Evolutionary conservation across 2,113 vertebrate genomes (phyloP).

Genomic region (Pelvicachromis taeniatus): DNA sequence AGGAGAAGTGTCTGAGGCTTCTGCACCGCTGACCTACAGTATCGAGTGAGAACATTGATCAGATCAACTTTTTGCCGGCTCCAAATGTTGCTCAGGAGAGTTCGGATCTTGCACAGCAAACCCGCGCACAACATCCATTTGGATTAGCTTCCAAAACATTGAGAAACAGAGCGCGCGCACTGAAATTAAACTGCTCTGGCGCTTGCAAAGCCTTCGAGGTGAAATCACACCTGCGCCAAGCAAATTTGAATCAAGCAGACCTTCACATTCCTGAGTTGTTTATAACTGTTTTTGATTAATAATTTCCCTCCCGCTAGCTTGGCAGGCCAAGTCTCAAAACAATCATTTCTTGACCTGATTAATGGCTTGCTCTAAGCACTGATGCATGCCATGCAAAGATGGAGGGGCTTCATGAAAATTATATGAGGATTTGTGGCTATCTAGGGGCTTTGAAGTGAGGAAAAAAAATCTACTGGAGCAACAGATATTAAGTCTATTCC

Average conservation of each 20-base stretch:
- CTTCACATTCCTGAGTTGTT: constrained; percentile 33
- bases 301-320: not conserved
- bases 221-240: constrained; percentile 8
- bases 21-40: not conserved
- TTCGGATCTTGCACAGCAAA: not conserved
- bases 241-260: constrained; percentile 18
- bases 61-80: not conserved
- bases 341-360: constrained; percentile 49
- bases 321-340: constrained; percentile 43
- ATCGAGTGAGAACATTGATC: not conserved
- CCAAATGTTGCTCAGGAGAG: not conserved
- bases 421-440: constrained; percentile 29
- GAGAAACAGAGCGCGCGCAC: not conserved
- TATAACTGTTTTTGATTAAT: constrained; percentile 36
- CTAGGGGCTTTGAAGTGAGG: not conserved
- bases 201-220: not conserved
- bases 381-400: constrained; percentile 32
- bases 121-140: not conserved
- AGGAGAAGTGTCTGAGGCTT: not conserved
- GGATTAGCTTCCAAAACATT: not conserved
- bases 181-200: not conserved
- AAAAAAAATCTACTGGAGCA: not conserved
- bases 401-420: constrained; percentile 28
- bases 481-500: constrained; percentile 11
- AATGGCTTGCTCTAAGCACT: constrained; percentile 41